phyloP scores from a whole-genome alignment of 2,113 vertebrate species.

The Porphyrio hochstetteri region DNA sequence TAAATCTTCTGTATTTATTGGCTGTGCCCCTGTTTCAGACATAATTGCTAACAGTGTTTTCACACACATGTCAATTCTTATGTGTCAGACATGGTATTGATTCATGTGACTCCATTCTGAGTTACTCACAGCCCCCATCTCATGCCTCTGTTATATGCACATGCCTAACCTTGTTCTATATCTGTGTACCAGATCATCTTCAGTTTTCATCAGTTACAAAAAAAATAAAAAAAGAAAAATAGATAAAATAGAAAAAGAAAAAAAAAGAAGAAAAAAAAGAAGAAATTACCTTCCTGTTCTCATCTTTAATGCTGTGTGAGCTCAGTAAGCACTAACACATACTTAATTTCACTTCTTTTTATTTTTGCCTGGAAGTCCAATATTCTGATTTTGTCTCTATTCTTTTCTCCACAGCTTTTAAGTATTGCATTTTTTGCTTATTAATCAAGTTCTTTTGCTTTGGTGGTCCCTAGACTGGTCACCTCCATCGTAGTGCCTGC shows the following conservation, averaged over 20 bases:
- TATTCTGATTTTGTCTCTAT: background rate
- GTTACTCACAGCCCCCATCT: background rate
- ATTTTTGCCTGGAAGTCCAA: background rate
- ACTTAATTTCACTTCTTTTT: background rate
- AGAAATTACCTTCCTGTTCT: background rate
- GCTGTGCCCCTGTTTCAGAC: background rate
- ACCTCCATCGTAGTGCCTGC: background rate
- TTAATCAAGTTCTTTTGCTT: background rate
- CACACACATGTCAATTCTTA: background rate
- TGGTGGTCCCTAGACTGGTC: background rate
- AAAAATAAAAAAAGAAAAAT: background rate
- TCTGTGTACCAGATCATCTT: background rate
- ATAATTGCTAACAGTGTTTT: background rate
- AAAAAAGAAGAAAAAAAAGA: too few relatives aligned
- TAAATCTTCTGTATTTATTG: background rate
- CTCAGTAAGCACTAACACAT: background rate
- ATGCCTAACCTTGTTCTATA: accelerated
- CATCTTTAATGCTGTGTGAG: background rate
- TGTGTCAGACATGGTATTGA: background rate
- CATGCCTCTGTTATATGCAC: background rate
- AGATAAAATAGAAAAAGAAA: background rate
- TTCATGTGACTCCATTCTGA: background rate
- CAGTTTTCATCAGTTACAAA: background rate
- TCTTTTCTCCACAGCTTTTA: background rate
- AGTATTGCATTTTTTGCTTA: background rate